Conservation (phyloP, 1,140 invertebrate species). For the Zaprionus africanus region DNA sequence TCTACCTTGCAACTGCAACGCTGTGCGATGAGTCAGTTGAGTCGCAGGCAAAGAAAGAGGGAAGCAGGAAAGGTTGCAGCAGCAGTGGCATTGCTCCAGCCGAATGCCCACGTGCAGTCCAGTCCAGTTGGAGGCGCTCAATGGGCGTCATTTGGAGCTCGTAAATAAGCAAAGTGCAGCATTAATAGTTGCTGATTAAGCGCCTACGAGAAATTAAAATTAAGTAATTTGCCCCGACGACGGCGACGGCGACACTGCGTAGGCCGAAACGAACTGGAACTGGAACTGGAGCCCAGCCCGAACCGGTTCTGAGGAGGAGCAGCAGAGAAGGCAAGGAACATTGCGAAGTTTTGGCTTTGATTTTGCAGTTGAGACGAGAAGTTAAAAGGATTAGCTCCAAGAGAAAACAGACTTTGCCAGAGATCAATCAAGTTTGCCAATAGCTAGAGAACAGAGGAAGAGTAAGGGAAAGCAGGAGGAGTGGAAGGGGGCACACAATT, state of each 20-base stretch:
- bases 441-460: not conserved
- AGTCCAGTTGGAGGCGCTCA: conserved; percentile 33
- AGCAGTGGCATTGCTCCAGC: conserved; percentile 15
- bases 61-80: not conserved
- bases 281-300: not conserved
- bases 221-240: conserved; percentile 65
- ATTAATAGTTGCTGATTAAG: conserved; percentile 78
- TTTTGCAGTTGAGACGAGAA: not conserved
- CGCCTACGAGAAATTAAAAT: conserved; percentile 73
- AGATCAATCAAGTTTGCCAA: conserved; percentile 5
- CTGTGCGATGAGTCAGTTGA: no score
- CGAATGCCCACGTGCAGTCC: conserved; percentile 38
- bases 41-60: no score
- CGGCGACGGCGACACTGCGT: conserved; percentile 6
- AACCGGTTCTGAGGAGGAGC: conserved; percentile 19
- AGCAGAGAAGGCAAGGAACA: not conserved
- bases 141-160: conserved; percentile 70
- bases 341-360: not conserved
- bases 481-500: conserved; percentile 39
- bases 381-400: not conserved
- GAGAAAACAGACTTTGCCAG: not conserved
- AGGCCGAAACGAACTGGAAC: not conserved
- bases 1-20: no score
- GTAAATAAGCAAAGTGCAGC: conserved; percentile 73
- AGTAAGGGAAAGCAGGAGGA: not conserved